A percentile compares a stretch with the other conserved stretches of the same genome.
phyloP scores from a whole-genome alignment of 30 jellyfish, hydroid and myxozoan genomes.

The Haliclystus octoradiatus region DNA sequence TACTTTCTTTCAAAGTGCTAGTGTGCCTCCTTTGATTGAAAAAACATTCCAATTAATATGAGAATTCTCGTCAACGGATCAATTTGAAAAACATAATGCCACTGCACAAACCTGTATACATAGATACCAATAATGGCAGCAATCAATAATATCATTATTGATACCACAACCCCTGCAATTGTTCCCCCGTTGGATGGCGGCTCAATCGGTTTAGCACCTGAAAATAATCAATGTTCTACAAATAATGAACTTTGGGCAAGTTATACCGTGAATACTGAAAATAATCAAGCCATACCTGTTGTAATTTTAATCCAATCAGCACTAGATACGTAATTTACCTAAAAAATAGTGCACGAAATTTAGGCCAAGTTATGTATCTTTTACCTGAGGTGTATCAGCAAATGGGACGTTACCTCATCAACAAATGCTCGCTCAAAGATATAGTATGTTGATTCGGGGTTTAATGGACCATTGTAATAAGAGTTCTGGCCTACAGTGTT shows the following conservation, averaged over 20 bases:
- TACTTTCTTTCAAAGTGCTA: not conserved
- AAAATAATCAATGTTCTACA: not conserved
- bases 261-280: too few relatives aligned
- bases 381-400: too few relatives aligned
- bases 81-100: too few relatives aligned
- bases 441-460: slow-evolving; percentile 1
- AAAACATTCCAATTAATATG: too few relatives aligned
- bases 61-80: too few relatives aligned
- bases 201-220: not conserved
- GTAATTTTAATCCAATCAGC: not conserved
- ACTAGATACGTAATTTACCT: not conserved
- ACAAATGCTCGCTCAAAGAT: slow-evolving; percentile 13
- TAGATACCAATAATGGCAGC: not conserved
- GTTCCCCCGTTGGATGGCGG: not conserved
- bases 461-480: slow-evolving; percentile 9
- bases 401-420: not conserved
- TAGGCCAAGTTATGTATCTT: too few relatives aligned
- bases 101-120: not conserved
- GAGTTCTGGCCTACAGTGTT: not conserved
- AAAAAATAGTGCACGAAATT: not conserved
- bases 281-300: not conserved
- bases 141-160: not conserved
- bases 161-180: not conserved
- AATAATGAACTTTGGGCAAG: not conserved
- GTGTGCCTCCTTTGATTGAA: too few relatives aligned